Evolutionary conservation across 2,797 vertebrate genomes (phyloP).

Genomic region (Artibeus lituratus): DNA sequence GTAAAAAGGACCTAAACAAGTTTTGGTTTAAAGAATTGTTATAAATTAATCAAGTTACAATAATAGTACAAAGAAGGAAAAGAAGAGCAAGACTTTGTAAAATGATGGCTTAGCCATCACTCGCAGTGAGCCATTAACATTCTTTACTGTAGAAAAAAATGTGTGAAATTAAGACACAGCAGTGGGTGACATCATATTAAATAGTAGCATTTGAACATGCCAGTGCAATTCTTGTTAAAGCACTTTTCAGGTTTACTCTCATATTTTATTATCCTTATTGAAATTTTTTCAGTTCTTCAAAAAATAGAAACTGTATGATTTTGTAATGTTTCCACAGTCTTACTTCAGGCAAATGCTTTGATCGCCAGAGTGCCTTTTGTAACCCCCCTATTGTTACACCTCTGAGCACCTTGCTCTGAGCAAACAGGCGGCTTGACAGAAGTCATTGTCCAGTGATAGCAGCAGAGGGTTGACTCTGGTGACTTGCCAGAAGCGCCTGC

Average conservation of each 20-base stretch:
- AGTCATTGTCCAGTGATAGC: neutral
- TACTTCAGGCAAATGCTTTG: neutral
- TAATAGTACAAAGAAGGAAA: neutral
- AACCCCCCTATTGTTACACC: neutral
- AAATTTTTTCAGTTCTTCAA: neutral
- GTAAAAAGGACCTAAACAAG: neutral
- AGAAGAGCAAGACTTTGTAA: neutral
- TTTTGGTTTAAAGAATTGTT: conserved; percentile 28
- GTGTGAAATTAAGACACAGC: neutral
- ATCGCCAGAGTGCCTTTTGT: neutral
- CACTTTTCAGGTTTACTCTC: neutral
- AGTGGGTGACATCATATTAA: conserved; percentile 6
- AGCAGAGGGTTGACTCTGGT: neutral
- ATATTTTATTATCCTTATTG: neutral
- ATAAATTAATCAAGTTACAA: neutral
- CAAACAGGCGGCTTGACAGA: neutral
- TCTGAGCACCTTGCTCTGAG: neutral
- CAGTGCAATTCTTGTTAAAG: neutral
- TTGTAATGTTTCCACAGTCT: neutral
- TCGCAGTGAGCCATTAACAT: neutral
- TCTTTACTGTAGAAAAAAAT: neutral
- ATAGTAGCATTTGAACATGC: neutral
- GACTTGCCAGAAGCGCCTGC: neutral
- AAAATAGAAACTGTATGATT: neutral
- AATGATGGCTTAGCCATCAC: neutral